Conservation (phyloP, 2,113 vertebrate species). For the Nansenia antarctica region DNA sequence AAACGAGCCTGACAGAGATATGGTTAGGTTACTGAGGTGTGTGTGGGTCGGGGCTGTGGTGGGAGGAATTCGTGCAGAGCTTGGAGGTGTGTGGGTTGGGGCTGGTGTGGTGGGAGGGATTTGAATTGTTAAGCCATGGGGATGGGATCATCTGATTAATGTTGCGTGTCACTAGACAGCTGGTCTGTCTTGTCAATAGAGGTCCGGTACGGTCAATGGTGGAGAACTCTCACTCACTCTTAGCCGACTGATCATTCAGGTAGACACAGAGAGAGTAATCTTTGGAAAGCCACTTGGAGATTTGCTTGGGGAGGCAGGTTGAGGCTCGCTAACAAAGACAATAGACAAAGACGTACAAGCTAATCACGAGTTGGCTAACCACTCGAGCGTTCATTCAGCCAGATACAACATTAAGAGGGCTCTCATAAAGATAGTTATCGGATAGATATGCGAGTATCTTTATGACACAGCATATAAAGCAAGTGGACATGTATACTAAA, state of each 20-base stretch:
- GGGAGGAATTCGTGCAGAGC: too few relatives aligned
- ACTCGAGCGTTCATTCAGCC: too few relatives aligned
- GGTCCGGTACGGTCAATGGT: conserved; percentile 23
- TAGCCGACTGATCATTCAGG: conserved; percentile 13
- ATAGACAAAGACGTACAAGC: conserved; percentile 40
- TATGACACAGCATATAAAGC: too few relatives aligned
- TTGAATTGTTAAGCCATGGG: conserved; percentile 4
- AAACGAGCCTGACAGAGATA: background rate
- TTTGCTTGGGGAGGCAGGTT: conserved; percentile 49
- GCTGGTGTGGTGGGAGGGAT: background rate
- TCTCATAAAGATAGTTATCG: too few relatives aligned
- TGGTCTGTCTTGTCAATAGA: conserved; percentile 33
- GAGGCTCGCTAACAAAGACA: conserved; percentile 35
- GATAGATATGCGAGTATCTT: too few relatives aligned
- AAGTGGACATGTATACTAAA: too few relatives aligned
- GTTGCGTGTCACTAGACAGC: conserved; percentile 22
- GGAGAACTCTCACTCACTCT: conserved; percentile 36
- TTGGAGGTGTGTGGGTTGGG: background rate
- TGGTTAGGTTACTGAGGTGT: background rate
- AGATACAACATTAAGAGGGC: too few relatives aligned
- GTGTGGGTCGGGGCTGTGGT: background rate
- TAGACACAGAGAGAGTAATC: conserved; percentile 7
- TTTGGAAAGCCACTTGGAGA: conserved; percentile 44
- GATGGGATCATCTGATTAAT: conserved; percentile 20
- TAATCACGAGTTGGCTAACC: background rate